phyloP scores from a whole-genome alignment of 1,140 invertebrate genomes.

The Pantala flavescens region DNA sequence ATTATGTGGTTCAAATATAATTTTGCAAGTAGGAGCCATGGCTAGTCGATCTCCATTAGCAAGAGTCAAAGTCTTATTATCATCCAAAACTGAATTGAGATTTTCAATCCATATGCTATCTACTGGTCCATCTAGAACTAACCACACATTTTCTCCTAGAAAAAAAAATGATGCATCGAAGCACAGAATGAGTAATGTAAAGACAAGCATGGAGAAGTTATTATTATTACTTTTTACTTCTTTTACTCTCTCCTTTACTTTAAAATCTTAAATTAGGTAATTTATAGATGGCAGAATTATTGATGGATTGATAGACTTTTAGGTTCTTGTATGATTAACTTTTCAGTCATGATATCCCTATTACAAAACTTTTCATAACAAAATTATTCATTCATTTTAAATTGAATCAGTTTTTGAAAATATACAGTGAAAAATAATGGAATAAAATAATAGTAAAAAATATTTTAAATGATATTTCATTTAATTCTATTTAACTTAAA shows the following conservation, averaged over 20 bases:
- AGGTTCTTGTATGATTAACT: no score
- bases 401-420: no score
- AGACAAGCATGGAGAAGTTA: background rate
- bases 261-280: background rate
- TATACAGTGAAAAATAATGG: no score
- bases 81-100: conserved; percentile 89
- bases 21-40: conserved; percentile 86
- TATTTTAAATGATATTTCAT: no score
- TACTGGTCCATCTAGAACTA: conserved; percentile 89
- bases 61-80: conserved; percentile 86
- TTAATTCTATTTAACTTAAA: no score
- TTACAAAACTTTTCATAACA: no score
- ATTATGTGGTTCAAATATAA: conserved; percentile 94
- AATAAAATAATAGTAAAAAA: no score
- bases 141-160: conserved; percentile 69
- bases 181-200: conserved; percentile 12
- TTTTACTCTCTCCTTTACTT: background rate
- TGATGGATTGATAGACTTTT: no score
- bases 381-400: no score
- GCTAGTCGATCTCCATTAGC: conserved; percentile 88
- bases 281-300: no score
- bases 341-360: no score
- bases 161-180: conserved; percentile 13
- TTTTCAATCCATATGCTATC: conserved; percentile 98
- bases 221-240: background rate